Evolutionary conservation across 2,888 invertebrate species (phyloP), one percentile per base, ranked within the genome.

Genomic region (Amblyteles armatorius): DNA sequence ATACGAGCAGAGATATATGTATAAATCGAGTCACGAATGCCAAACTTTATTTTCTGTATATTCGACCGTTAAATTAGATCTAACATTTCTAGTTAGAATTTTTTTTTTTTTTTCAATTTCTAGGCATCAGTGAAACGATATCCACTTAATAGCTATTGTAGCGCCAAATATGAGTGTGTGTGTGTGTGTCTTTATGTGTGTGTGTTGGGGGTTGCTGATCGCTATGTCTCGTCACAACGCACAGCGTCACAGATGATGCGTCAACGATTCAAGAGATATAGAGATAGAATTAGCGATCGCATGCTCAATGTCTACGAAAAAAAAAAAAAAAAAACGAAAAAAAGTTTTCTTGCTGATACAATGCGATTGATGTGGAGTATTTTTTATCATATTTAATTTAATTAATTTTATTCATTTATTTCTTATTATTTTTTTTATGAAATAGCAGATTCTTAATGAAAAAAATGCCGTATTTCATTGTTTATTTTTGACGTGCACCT

Each of bases 401-500:
- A 19, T 68, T 36, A n/a, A 40, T 67, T 67, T 67, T 11, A 13
- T 40, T 44, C 4, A 19, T 36, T 36, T 65, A 36, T 65, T 65
- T 63, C 0, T 67, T 55, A 50, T 79, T 33, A 63, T 33, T 40
- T 65, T 72, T 52, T 72, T 36, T 33, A 29, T 33, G 29, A 63
- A 33, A 52, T 55, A 50, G 74, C 69, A 16, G 74, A 78, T 79
- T 73, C 65, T 68, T 44, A 55, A 63, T 48, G 13, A 72, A 74
- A 73, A 77, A 71, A 81, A 82, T 85, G 81, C 72, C 72, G 83
- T 82, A 86, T 83, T 72, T 85, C 78, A 84, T 65, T 85, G 83
- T 77, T 77, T 78, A 36, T 55, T 84, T 55, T 80, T 68, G 84
- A 78, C 85, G 85, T 88, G 87, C 87, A 88, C 87, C 87, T 88